Percentiles rank a stretch among this genome's conserved stretches.
Conservation (phyloP, 2,113 vertebrate genomes). For the Zosterops lateralis region DNA sequence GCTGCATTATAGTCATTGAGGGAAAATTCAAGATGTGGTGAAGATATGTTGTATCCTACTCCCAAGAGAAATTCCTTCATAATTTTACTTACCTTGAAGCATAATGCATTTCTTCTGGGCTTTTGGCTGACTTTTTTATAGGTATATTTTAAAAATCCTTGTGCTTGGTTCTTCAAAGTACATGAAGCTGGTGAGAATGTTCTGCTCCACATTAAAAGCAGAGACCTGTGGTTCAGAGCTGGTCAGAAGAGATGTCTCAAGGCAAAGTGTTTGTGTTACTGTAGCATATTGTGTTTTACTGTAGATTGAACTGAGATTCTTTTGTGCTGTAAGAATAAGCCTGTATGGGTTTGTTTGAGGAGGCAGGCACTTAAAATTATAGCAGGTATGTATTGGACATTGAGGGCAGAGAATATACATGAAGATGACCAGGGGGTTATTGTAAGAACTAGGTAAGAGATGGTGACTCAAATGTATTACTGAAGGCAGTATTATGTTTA, state of each 20-base stretch:
- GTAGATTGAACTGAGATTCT: not conserved
- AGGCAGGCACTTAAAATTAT: not conserved
- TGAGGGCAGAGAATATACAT: not conserved
- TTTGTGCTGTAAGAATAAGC: not conserved
- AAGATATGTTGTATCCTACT: not conserved
- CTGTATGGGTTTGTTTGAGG: not conserved
- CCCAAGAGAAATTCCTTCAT: not conserved
- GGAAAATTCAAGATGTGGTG: not conserved
- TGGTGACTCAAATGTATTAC: not conserved
- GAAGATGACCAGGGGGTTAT: not conserved
- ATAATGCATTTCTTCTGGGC: not conserved
- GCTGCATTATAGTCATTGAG: not conserved
- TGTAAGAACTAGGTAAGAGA: not conserved
- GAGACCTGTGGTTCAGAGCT: not conserved
- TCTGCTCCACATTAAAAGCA: not conserved
- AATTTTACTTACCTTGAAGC: not conserved
- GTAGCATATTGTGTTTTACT: not conserved
- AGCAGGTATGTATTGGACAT: not conserved
- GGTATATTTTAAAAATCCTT: not conserved
- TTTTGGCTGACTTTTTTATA: not conserved
- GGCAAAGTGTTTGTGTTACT: not conserved
- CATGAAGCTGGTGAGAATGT: accelerated
- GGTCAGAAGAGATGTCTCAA: not conserved
- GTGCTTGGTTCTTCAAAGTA: not conserved
- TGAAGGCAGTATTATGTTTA: not conserved